phyloP scores from a whole-genome alignment of 92 coral and sea anemone species.

The Bergia puertoricense region DNA sequence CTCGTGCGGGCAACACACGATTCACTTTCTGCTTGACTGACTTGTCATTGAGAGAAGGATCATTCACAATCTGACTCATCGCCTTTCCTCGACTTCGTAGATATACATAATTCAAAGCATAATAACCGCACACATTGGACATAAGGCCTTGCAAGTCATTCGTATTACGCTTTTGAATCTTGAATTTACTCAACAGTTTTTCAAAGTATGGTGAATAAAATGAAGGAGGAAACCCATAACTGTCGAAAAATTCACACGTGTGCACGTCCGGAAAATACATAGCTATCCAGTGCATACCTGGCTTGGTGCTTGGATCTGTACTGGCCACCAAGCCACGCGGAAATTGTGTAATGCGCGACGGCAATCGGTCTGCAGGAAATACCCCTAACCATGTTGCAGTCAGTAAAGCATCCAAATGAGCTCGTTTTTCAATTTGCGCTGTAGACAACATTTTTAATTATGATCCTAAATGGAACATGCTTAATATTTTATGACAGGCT shows the following conservation, averaged over 20 bases:
- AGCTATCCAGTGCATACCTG: conserved; percentile 58
- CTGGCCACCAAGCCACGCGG: conserved; percentile 41
- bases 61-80: too few species aligned
- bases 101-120: too few species aligned
- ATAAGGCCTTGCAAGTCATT: conserved; percentile 29
- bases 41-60: too few species aligned
- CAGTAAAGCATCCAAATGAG: too few species aligned
- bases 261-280: conserved; percentile 31
- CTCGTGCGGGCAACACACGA: too few species aligned
- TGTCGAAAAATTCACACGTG: conserved; percentile 52
- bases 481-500: too few species aligned
- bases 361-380: too few species aligned
- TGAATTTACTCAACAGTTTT: neutral
- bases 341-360: neutral
- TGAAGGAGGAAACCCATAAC: conserved; percentile 44
- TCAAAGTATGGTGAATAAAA: neutral
- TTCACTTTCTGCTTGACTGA: too few species aligned
- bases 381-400: too few species aligned
- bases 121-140: neutral
- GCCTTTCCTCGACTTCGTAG: neutral
- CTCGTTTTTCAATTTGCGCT: too few species aligned
- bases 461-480: too few species aligned
- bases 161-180: neutral
- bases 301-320: conserved; percentile 44
- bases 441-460: too few species aligned